phyloP scores from a whole-genome alignment of 2,888 invertebrate species.

The Mimachlamys varia region DNA sequence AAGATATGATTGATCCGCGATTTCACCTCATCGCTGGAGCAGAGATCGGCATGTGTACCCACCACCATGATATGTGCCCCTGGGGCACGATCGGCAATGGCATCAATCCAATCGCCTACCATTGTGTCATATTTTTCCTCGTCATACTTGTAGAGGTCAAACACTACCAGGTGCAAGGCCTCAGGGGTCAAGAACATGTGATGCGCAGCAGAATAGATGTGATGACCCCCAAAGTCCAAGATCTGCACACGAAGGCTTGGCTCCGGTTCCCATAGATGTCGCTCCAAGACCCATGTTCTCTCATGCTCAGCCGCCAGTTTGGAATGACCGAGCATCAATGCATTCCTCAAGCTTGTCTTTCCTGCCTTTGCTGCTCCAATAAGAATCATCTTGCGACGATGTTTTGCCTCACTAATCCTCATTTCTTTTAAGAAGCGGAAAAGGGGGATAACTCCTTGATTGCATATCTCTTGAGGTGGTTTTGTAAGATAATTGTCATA shows the following conservation, averaged over 20 bases:
- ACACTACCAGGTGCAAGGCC: constrained; percentile 74
- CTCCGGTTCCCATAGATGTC: constrained; percentile 77
- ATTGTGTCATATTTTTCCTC: constrained; percentile 64
- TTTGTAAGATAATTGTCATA: constrained; percentile 65
- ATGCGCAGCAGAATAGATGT: constrained; percentile 78
- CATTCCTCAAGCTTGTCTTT: constrained; percentile 75
- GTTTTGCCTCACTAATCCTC: constrained; percentile 72
- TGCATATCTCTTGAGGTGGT: constrained; percentile 73
- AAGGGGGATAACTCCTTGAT: constrained; percentile 67
- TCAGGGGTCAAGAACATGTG: constrained; percentile 76
- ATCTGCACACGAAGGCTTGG: constrained; percentile 73
- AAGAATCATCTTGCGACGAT: constrained; percentile 74
- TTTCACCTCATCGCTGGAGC: constrained; percentile 63
- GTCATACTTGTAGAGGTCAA: constrained; percentile 69
- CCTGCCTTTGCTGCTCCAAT: constrained; percentile 76
- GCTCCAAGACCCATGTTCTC: constrained; percentile 76
- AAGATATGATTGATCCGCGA: constrained; percentile 64
- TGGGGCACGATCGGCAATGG: constrained; percentile 74
- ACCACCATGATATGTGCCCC: constrained; percentile 71
- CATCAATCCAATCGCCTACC: constrained; percentile 75
- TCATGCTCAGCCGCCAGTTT: constrained; percentile 72
- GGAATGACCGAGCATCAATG: constrained; percentile 69
- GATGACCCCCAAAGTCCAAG: constrained; percentile 77
- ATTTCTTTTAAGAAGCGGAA: constrained; percentile 71
- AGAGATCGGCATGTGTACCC: constrained; percentile 75